phyloP scores from a whole-genome alignment of 2,113 vertebrate genomes.

The Eubucco bourcierii region DNA sequence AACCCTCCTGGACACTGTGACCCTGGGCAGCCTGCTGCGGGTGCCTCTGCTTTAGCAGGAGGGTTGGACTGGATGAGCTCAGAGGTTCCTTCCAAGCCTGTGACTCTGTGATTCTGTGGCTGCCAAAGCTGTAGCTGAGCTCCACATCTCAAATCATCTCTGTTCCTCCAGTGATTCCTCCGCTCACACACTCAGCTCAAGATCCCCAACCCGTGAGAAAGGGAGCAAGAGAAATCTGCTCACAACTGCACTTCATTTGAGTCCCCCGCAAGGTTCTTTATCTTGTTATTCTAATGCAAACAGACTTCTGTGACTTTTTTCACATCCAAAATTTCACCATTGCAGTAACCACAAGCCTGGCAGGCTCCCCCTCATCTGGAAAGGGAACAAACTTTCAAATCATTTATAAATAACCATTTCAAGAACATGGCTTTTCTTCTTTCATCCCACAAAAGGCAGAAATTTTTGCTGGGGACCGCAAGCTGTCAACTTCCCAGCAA shows the following conservation, averaged over 20 bases:
- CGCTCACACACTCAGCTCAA: background rate
- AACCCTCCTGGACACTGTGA: too few species aligned
- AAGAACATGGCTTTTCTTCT: constrained; percentile 72
- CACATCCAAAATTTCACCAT: constrained; percentile 66
- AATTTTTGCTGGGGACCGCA: constrained; percentile 67
- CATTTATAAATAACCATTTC: constrained; percentile 77
- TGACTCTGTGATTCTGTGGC: too few species aligned
- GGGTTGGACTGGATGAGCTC: too few species aligned
- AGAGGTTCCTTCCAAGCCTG: too few species aligned
- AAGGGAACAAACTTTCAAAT: constrained; percentile 72
- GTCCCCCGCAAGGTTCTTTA: constrained; percentile 44
- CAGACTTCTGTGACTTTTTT: constrained; percentile 60
- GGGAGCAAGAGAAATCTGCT: background rate
- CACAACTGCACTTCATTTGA: constrained; percentile 26
- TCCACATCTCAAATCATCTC: background rate
- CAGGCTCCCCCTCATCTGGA: constrained; percentile 52
- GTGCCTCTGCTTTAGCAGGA: too few species aligned
- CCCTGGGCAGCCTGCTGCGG: too few species aligned
- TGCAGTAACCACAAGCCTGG: constrained; percentile 61
- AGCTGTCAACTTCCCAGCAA: constrained; percentile 76
- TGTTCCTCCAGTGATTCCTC: background rate
- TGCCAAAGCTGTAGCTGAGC: too few species aligned
- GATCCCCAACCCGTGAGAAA: background rate
- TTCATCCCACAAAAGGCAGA: constrained; percentile 74
- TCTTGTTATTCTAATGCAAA: constrained; percentile 73